Evolutionary conservation across 2,113 vertebrate species (phyloP).

Genomic region (Carassius carassius): DNA sequence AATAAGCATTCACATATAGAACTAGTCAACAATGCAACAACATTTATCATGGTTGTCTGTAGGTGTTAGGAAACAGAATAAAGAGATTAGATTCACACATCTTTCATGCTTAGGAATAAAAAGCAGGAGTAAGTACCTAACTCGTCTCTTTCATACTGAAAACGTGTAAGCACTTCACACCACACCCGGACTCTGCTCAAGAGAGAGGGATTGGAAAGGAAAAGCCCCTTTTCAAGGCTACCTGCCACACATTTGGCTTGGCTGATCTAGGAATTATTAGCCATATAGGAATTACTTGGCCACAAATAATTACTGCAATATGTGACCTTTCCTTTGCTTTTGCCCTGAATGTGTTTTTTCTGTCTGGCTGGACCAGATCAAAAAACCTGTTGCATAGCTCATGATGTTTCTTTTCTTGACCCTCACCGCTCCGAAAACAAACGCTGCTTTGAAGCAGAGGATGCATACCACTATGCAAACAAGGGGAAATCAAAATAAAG

Average conservation of each 20-base stretch:
- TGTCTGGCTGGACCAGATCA: slow-evolving; percentile 24
- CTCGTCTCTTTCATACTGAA: background rate
- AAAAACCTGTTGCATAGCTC: slow-evolving; percentile 37
- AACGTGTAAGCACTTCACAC: slow-evolving; percentile 45
- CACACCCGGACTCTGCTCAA: slow-evolving; percentile 24
- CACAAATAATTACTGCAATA: slow-evolving; percentile 41
- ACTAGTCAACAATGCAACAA: background rate
- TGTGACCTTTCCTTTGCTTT: slow-evolving; percentile 40
- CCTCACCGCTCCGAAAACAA: slow-evolving; percentile 33
- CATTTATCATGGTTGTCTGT: background rate
- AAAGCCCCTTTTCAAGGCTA: slow-evolving; percentile 40
- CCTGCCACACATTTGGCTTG: slow-evolving; percentile 30
- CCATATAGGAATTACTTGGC: background rate
- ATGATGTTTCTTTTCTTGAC: slow-evolving; percentile 21
- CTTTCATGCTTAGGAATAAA: background rate
- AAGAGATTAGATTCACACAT: slow-evolving; percentile 3
- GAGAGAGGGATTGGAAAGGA: slow-evolving; percentile 21
- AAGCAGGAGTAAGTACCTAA: background rate
- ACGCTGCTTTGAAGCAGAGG: background rate
- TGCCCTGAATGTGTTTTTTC: slow-evolving; percentile 13
- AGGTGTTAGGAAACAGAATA: background rate
- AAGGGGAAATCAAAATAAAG: background rate
- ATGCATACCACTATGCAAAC: background rate
- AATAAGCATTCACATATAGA: background rate
- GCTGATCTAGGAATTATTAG: slow-evolving; percentile 33